Base-by-base conservation (phyloP, 2,113 vertebrate genomes). In the Perognathus longimembris region DNA sequence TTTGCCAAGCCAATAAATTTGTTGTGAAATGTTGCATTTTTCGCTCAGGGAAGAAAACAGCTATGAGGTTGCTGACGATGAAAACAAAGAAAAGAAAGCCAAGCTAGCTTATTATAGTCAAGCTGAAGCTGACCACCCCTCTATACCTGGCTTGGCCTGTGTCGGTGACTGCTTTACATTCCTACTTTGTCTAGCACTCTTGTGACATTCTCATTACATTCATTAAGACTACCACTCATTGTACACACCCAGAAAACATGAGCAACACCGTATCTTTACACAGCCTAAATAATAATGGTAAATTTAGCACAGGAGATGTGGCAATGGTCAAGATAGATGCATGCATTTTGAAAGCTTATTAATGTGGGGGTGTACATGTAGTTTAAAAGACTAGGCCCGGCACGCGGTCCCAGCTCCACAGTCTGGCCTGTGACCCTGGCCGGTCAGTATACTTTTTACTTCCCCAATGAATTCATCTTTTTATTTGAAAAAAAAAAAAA, bases 1-100 rank as follows among this genome's bases (percentile, higher is more conserved):
- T 92, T 80, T 89, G 94, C 92, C 95, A 90, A 94, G 80, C 38
- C 79, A 73, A 57, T 92, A 79, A 83, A 95, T 91, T 81, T 87
- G 70, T 70, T 75, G 75, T 21, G 54, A 93, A 88, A 96, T 90
- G 84, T 94, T 94, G 61, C 92, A 32, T 91, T 92, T 54, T 61
- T 94, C 88, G 89, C 57, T 89, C 81, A 73, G 85, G 34, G 28
- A 73, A 88, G 82, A 94, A 36, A 57, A 66, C 2, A 70, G 67
- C 77, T 2, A 0, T 66, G 50, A 71, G 22, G 36, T 66, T 50
- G 4, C 78, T 34, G 80, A 71, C 6, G 1, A 32, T 2, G 50
- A 22, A 61, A 24, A 61, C 24, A 42, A 42, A 9, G 10, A 17
- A 9, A 40, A 66, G 71, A 40, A 17, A 10, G 28, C 50, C 14